Evolutionary conservation across 1,140 invertebrate genomes (phyloP), one percentile per base, ranked within the genome.

Genomic region (Bombus huntii): DNA sequence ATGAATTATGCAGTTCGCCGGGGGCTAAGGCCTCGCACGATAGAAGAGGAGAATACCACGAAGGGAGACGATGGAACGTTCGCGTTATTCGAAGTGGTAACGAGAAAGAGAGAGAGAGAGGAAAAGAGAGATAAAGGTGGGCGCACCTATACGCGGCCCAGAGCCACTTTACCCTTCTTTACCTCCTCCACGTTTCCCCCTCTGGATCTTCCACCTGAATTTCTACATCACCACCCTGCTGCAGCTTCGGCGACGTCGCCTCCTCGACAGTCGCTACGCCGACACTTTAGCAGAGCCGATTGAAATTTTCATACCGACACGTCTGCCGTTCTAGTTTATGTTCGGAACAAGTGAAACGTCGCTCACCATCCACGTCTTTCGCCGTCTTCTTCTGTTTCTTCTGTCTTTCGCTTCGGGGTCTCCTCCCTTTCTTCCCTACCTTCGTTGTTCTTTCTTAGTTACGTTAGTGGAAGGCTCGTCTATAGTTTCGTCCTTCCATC

Each of bases 1-100:
- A 95, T 95, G 94, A 94, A 95, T 94, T 94, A 95, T 94, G 94
- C 93, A 95, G 93, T 91, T 92, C 87, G 92, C 94, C 93, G 88
- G 91, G 91, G 93, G 93, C 91, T 90, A 92, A 84, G 85, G 90
- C 88, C 93, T 89, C 87, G 88, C 65, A 81, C 83, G 81, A 86
- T 83, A 89, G 85, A 73, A 84, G 82, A 89, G 90, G 87, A 88
- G 86, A 89, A 88, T 44, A 74, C 82, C 71, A 57, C 37, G 77
- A 39, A 65, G 59, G 71, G 68, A 66, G 87, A 71, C 37, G 59
- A 65, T n/a, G 39, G 44, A 68, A 68, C 57, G 65, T 44, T 59
- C 75, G 78, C 73, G 81, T 87, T 59, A 76, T 74, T 65, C 80
- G 68, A 77, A 77, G 87, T 70, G 82, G 79, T 83, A 88, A 89